Evolutionary conservation across 2,797 vertebrate genomes (phyloP).

Genomic region (Geotrypetes seraphini): DNA sequence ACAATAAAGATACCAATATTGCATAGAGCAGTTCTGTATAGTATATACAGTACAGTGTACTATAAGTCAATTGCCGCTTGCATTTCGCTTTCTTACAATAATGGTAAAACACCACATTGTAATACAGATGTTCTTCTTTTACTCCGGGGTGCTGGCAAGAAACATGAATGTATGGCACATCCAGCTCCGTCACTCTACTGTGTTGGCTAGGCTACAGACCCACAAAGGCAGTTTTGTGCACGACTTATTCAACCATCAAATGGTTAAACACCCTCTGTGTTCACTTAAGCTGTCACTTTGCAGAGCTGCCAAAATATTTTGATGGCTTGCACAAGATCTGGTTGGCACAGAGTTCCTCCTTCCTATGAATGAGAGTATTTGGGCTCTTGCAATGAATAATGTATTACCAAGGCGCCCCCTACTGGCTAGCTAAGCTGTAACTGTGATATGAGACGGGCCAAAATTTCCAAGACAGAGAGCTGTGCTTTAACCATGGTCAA

Average conservation of each 20-base stretch:
- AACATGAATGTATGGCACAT: too few species aligned
- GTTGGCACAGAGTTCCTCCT: conserved; percentile 49
- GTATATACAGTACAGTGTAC: too few species aligned
- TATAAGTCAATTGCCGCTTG: too few species aligned
- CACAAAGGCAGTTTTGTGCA: too few species aligned
- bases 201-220: too few species aligned
- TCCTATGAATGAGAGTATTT: conserved; percentile 24
- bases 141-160: too few species aligned
- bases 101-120: too few species aligned
- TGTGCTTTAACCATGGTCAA: background rate
- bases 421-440: conserved; percentile 42
- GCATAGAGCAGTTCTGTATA: too few species aligned
- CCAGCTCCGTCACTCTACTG: too few species aligned
- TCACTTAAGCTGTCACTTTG: conserved; percentile 39
- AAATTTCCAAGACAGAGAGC: background rate
- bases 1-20: too few species aligned
- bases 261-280: conserved; percentile 29
- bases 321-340: conserved; percentile 46
- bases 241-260: conserved; percentile 4
- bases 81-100: too few species aligned
- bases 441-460: background rate
- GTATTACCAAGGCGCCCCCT: conserved; percentile 90
- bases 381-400: conserved; percentile 50
- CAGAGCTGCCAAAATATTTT: conserved; percentile 50
- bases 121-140: too few species aligned